A percentile compares a stretch with the other conserved stretches of the same genome.
These are phyloP conservation scores for Orthosia incerta DNA, from an alignment of 2,888 invertebrate species.

Conservation along the genomic window DNA sequence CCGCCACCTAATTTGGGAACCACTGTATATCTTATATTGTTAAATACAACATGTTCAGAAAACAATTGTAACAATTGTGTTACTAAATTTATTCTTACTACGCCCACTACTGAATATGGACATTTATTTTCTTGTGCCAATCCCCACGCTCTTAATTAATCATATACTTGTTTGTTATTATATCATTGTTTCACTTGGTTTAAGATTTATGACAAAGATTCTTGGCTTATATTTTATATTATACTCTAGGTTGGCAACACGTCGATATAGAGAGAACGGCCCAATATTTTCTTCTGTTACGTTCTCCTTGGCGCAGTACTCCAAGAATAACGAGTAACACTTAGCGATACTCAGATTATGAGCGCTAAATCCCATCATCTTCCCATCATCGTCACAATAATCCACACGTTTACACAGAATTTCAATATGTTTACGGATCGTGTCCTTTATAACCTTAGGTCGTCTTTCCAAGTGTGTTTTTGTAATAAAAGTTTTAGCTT, in stretches of 20 bases:
- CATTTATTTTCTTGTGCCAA: too few species aligned
- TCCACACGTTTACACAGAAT: neutral
- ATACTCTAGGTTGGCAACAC: conserved; percentile 15
- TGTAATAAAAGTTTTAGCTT: neutral
- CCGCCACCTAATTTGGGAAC: too few species aligned
- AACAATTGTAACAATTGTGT: too few species aligned
- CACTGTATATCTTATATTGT: too few species aligned
- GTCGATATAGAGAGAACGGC: neutral
- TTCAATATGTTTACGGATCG: conserved; percentile 29
- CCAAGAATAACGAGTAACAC: conserved; percentile 17
- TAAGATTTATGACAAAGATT: too few species aligned
- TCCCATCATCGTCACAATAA: too few species aligned
- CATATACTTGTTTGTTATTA: too few species aligned
- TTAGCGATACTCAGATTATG: neutral
- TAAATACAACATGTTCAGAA: too few species aligned
- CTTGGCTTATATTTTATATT: neutral
- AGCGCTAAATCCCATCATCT: neutral
- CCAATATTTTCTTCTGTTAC: conserved; percentile 3
- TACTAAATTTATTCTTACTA: too few species aligned
- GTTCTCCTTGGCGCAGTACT: conserved; percentile 4
- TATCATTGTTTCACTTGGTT: too few species aligned
- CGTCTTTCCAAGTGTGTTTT: conserved; percentile 18
- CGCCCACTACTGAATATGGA: too few species aligned
- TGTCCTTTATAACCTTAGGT: conserved; percentile 10
- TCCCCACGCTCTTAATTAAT: too few species aligned